Evolutionary conservation across 2,797 vertebrate species (phyloP).

Genomic region (Aulostomus chinensis): DNA sequence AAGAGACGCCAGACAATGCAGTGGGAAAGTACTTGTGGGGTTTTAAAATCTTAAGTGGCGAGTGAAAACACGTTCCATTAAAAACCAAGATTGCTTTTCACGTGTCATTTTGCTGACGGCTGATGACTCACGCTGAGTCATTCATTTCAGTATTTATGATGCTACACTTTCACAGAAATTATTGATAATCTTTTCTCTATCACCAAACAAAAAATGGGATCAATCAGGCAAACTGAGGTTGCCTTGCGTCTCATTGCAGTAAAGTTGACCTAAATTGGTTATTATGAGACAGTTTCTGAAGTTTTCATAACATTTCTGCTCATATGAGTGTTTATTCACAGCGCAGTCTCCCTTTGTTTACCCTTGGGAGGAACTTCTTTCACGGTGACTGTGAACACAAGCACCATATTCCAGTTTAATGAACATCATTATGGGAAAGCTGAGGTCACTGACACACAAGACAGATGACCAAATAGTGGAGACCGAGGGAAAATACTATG

Average conservation of each 20-base stretch:
- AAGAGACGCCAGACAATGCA: neutral
- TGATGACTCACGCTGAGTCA: slow-evolving; percentile 3
- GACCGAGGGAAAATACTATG: no score
- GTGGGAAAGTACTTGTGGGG: neutral
- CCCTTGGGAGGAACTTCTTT: no score
- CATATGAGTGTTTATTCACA: no score
- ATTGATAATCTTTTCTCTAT: neutral
- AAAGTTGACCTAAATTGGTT: neutral
- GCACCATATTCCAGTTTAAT: no score
- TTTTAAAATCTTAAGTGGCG: slow-evolving; percentile 1
- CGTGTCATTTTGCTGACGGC: no score
- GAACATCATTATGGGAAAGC: no score
- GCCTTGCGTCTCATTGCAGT: neutral
- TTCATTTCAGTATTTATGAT: slow-evolving; percentile 16
- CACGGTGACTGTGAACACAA: no score
- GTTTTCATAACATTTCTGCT: no score
- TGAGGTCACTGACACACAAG: no score
- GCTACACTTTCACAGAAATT: neutral
- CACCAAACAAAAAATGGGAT: neutral
- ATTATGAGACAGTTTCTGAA: neutral
- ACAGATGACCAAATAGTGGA: no score
- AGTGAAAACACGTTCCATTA: slow-evolving; percentile 9
- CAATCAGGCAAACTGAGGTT: neutral
- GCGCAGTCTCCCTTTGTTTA: no score
- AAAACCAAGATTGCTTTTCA: slow-evolving; percentile 5